These are phyloP conservation scores for Perodicticus potto DNA, from an alignment of 2,797 vertebrate genomes.

Conservation along the genomic window DNA sequence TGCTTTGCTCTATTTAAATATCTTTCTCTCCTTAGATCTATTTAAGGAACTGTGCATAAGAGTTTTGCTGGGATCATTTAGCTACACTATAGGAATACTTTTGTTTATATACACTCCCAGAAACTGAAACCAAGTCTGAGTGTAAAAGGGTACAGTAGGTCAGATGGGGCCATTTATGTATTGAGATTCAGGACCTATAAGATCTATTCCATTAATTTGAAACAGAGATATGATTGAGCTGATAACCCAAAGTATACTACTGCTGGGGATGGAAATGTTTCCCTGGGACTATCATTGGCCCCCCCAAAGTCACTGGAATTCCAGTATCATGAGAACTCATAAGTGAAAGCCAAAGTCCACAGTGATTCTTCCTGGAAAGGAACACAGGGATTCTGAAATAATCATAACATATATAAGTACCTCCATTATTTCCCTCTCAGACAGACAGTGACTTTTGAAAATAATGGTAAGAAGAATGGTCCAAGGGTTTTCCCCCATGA, in stretches of 20 bases:
- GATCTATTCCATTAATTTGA: background rate
- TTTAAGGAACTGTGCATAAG: background rate
- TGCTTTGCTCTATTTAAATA: background rate
- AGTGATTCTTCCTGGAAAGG: background rate
- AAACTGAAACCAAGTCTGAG: background rate
- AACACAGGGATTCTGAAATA: background rate
- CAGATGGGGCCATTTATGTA: background rate
- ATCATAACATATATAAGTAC: background rate
- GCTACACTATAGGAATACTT: background rate
- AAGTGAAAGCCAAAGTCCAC: background rate
- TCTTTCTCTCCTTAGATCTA: background rate
- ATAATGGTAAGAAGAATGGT: constrained; percentile 57
- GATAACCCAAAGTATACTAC: background rate
- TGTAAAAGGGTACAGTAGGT: background rate
- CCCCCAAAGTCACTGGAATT: background rate
- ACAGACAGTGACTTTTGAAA: constrained; percentile 68
- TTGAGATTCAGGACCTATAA: background rate
- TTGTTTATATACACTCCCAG: background rate
- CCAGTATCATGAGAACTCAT: background rate
- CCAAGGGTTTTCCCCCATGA: constrained; percentile 63
- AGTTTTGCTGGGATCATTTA: background rate
- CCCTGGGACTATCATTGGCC: background rate
- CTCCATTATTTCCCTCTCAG: constrained; percentile 49
- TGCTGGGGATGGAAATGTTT: background rate
- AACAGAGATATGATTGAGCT: background rate